These are phyloP conservation scores for Lethrus apterus DNA, from an alignment of 1,140 invertebrate species.

Conservation along the genomic window DNA sequence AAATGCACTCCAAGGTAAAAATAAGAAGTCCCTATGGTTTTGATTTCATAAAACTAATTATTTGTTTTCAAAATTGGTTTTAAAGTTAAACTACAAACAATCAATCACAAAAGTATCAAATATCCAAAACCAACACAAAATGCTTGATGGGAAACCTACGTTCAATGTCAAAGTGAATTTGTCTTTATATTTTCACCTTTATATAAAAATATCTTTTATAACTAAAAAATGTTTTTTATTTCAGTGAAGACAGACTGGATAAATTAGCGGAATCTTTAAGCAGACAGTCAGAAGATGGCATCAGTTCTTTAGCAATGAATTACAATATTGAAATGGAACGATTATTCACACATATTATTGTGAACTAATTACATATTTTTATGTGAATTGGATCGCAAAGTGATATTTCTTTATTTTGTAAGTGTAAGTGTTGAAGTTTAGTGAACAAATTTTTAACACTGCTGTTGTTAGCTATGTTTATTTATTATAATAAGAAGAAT, in stretches of 20 bases:
- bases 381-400: too few species aligned
- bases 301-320: slow-evolving; percentile 47
- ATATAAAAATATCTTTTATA: too few species aligned
- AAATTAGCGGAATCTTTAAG: slow-evolving; percentile 50
- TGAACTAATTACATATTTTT: too few species aligned
- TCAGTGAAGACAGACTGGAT: slow-evolving; percentile 49
- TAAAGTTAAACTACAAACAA: neutral
- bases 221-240: slow-evolving; percentile 11
- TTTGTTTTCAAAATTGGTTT: neutral
- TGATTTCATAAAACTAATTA: neutral
- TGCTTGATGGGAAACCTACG: neutral
- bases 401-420: too few species aligned
- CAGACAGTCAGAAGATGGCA: slow-evolving; percentile 55
- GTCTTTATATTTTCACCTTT: too few species aligned
- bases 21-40: neutral
- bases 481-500: too few species aligned
- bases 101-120: neutral
- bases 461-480: too few species aligned
- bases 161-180: too few species aligned
- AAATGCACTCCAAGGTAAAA: slow-evolving; percentile 50
- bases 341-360: slow-evolving; percentile 29
- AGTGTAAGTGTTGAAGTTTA: too few species aligned
- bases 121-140: too few species aligned
- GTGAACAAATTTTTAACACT: too few species aligned
- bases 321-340: slow-evolving; percentile 27